A percentile compares a stretch with the other conserved stretches of the same genome.
phyloP scores from a whole-genome alignment of 2,113 vertebrate genomes.

The Alligator sinensis region DNA sequence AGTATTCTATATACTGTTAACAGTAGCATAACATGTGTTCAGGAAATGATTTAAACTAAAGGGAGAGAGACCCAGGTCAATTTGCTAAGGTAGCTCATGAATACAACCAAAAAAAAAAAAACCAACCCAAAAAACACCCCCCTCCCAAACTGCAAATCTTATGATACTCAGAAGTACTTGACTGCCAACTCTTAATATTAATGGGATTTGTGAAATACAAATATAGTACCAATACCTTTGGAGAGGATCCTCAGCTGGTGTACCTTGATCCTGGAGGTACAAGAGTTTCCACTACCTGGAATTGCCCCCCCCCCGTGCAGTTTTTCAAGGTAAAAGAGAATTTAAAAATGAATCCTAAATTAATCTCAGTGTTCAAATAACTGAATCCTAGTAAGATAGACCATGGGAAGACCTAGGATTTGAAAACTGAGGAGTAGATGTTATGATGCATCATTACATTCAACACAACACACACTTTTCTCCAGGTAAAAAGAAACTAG shows the following conservation, averaged over 20 bases:
- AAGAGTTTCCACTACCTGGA: not conserved
- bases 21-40: not conserved
- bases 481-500: too few species aligned
- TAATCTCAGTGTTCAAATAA: not conserved
- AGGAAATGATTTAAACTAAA: conserved; percentile 14
- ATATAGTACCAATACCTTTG: not conserved
- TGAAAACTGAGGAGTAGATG: too few species aligned
- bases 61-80: not conserved
- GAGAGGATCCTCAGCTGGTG: not conserved
- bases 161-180: not conserved
- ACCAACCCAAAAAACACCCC: too few species aligned
- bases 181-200: not conserved
- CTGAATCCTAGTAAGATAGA: not conserved
- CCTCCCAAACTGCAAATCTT: not conserved
- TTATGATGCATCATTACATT: too few species aligned
- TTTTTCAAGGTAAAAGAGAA: not conserved
- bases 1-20: conserved; percentile 5
- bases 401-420: too few species aligned
- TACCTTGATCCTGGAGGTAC: not conserved
- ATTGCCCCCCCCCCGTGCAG: not conserved
- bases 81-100: not conserved
- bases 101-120: not conserved
- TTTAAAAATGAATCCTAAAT: not conserved
- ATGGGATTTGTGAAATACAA: not conserved
- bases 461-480: too few species aligned